Base-by-base conservation (phyloP, 2,113 vertebrate genomes). In the Melanocharis versteri region DNA sequence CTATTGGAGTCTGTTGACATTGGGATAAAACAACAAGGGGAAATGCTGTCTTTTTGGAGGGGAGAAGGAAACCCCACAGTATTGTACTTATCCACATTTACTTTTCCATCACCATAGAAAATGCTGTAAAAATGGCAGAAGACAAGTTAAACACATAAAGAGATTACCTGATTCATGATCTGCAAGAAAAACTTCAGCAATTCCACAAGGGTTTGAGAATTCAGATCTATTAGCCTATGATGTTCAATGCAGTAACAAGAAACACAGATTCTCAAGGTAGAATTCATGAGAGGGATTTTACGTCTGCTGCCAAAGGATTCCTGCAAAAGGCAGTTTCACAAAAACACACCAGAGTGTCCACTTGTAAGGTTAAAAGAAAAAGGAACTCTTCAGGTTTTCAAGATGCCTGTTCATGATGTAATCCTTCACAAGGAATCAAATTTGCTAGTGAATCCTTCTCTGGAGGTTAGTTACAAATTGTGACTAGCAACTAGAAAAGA, bases 151-250 rank as follows among this genome's bases (percentile, higher is more conserved):
- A 57, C 40, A 42, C 23, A 7, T 40, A 48, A 62, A 70, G 42
- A 82, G 28, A 73, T 10, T 51, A 68, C 6, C 3, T 1, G 0
- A 56, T 37, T 61, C 12, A 18, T 21, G 3, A 3, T 64, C 13
- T 17, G 10, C 23, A 71, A 89, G 27, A 60, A 19, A 65, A 69
- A 48, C 10, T 22, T 11, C 37, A 48, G 13, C 8, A 27, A 2
- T 70, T 88, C 5, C 23, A 42, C 31, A 35, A 53, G 17, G 2
- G 9, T 61, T 58, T 77, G 31, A 16, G 48, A 93, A 56, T 65
- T 39, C 40, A 44, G 22, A 45, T 68, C 50, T 66, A 5, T 76
- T 72, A 69, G 28, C 18, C 14, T 39, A 21, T 54, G 20, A 10
- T 50, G 7, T 39, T 28, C 33, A 85, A 33, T 26, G 22, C 20